Base-by-base conservation (phyloP, 2,888 invertebrate species). In the Taenaris catops region DNA sequence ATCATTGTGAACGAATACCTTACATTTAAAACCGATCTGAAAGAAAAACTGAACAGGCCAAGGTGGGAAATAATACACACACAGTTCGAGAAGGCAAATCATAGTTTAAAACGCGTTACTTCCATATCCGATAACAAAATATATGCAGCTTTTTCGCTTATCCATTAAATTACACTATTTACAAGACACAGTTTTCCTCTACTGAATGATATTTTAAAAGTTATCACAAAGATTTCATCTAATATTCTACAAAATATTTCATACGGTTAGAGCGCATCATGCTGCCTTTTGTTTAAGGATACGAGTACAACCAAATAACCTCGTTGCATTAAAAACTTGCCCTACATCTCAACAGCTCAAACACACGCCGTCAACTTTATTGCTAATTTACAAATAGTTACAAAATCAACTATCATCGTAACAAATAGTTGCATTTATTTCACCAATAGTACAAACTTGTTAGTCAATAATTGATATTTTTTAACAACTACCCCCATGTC, bases 151-250 rank as follows among this genome's bases (percentile, higher is more conserved):
- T 69, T 19, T 19, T 62, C 19, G 69, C 78, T 79, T 80, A 79
- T 49, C 45, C 49, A 57, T 62, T 65, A 67, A 12, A 48, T 38
- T 54, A 65, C 55, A 55, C 57, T 74, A 73, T 80, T 68, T 75
- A 79, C 65, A 75, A 58, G 48, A 68, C 58, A 57, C 49, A 37
- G 55, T 55, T 48, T 65, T n/a, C n/a, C 49, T 54, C 78, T 78
- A 79, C 65, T 63, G 66, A 66, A 70, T 75, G 73, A 73, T 75
- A 71, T 63, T 67, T 58, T 55, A 65, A 64, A 71, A 62, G 52
- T 58, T 81, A 84, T 84, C 83, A 83, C 83, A 79, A 73, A 81
- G 68, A 76, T 70, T 72, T 74, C 58, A 48, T 70, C 71, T 68
- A 71, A 67, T 60, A 61, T 49, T 49, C 79, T 78, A 80, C 78